phyloP scores from a whole-genome alignment of 2,113 vertebrate species.

The Empidonax alnorum region DNA sequence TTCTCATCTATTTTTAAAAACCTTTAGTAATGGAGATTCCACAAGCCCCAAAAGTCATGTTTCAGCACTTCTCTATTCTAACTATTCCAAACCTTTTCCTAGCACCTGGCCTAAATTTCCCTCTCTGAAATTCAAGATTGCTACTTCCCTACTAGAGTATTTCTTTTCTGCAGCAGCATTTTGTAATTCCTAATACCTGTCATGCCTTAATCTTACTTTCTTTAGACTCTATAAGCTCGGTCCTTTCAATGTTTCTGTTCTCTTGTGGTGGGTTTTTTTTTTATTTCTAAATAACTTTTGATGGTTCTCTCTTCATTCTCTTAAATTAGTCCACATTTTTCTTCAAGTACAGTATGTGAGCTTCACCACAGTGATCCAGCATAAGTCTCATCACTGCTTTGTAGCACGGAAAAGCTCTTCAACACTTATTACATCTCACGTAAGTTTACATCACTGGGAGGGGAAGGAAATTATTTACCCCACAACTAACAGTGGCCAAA shows the following conservation, averaged over 20 bases:
- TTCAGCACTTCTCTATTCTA: neutral
- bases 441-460: neutral
- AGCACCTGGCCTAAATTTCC: neutral
- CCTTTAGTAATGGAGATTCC: neutral
- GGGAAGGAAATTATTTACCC: neutral
- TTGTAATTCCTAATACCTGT: neutral
- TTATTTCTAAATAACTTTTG: neutral
- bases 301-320: neutral
- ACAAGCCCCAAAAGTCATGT: neutral
- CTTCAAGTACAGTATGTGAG: neutral
- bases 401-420: neutral
- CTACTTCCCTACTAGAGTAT: neutral
- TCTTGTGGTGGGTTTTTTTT: neutral
- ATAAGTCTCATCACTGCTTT: neutral
- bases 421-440: neutral
- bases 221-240: neutral
- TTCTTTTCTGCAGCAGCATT: neutral
- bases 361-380: neutral
- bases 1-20: conserved; percentile 35
- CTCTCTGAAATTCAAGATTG: neutral
- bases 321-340: neutral
- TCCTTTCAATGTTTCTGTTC: neutral
- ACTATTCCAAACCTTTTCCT: neutral
- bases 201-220: neutral
- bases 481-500: neutral